Evolutionary conservation across 2,888 invertebrate species (phyloP), one percentile per base, ranked within the genome.

Genomic region (Hypercompe scribonia): DNA sequence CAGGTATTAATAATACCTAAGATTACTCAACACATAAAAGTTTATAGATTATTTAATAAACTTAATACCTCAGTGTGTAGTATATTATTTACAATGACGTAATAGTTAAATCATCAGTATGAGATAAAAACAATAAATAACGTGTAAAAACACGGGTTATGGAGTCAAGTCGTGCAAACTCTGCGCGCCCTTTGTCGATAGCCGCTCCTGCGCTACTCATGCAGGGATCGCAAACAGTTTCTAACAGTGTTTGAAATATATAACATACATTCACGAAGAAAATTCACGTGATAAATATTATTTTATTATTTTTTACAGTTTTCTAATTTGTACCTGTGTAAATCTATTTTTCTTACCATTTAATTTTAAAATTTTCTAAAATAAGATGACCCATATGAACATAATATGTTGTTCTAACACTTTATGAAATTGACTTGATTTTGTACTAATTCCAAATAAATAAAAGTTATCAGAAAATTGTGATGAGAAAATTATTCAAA

Each of bases 71-170:
- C 34, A 4, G 50, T 50, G 54, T 70, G 28, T 66, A 67, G 63
- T 61, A 42, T 68, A 34, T 10, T 63, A 68, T 67, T 63, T 13
- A 15, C 15, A 34, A 67, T 74, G 74, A 74, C 46, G 71, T 71
- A 71, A 71, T 54, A 31, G 36, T 24, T 39, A 71, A 75, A 75
- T 71, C 65, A 66, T 63, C 42, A 31, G 10, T 46, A 18, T 71
- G 70, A 80, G 86, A 84, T 86, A 81, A 84, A 82, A 87, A 89
- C 86, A 86, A 89, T 89, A 89, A 88, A 88, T 86, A 88, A 86
- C 80, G 82, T 81, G 84, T 82, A 83, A 86, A 88, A 88, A 88
- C 89, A 87, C 84, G 81, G 86, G 88, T 88, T 89, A 84, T 83
- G 81, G 78, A 83, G 81, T 83, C 81, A 81, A 83, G 87, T 89